Evolutionary conservation across 1,140 invertebrate genomes (phyloP).

Genomic region (Penaeus vannamei): DNA sequence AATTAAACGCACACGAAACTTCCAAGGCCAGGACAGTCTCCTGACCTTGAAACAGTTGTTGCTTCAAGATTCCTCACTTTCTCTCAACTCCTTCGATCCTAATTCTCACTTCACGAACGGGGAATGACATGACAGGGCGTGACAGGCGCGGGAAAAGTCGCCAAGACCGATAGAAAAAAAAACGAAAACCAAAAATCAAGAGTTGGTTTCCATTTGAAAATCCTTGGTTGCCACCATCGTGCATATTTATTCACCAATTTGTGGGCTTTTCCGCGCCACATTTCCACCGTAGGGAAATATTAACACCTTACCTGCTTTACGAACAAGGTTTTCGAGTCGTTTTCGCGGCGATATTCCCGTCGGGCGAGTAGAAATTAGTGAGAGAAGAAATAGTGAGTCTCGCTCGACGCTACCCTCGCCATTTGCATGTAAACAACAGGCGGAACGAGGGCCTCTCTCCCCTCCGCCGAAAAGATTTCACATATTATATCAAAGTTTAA

Average conservation of each 20-base stretch:
- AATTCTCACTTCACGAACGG: not conserved
- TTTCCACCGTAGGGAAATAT: not conserved
- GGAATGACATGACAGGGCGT: not conserved
- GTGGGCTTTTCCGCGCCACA: not conserved
- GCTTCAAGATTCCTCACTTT: no score
- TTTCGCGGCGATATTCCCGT: not conserved
- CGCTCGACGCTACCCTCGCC: conserved; percentile 49
- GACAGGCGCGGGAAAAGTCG: not conserved
- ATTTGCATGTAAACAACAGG: conserved; percentile 53
- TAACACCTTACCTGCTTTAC: conserved; percentile 41
- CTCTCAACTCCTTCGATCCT: not conserved
- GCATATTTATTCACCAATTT: conserved; percentile 35
- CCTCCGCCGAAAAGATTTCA: not conserved
- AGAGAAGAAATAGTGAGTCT: conserved; percentile 42
- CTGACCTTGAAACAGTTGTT: no score
- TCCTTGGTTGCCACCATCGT: conserved; percentile 41
- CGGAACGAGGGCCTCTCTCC: conserved; percentile 1
- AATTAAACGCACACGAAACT: no score
- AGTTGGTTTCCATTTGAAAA: conserved; percentile 45
- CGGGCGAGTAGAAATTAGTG: not conserved
- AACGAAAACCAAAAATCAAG: conserved; percentile 38
- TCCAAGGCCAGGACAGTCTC: no score
- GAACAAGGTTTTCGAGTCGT: not conserved
- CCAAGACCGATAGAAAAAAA: conserved; percentile 1
- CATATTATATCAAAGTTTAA: not conserved